Evolutionary conservation across 2,797 vertebrate species (phyloP).

Genomic region (Mallotus villosus): DNA sequence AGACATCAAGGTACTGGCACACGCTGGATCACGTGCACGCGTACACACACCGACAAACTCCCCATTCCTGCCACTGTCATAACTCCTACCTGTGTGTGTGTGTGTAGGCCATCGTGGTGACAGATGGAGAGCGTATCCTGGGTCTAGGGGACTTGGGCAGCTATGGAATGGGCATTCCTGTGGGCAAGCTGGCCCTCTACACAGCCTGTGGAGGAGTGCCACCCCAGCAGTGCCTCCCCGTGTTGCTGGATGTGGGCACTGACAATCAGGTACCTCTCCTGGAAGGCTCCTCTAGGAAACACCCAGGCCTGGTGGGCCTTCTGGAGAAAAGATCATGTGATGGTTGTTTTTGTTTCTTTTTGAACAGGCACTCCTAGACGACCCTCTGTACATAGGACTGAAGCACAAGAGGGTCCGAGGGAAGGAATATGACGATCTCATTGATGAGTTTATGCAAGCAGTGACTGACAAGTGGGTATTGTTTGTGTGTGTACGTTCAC

Average conservation of each 20-base stretch:
- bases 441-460: constrained; percentile 98
- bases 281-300: constrained; percentile 3
- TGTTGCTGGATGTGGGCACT: constrained; percentile 95
- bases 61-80: neutral
- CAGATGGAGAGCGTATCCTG: constrained; percentile 96
- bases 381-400: constrained; percentile 96
- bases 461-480: constrained; percentile 90
- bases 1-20: constrained; percentile 84
- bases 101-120: constrained; percentile 90
- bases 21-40: neutral
- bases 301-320: neutral
- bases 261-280: constrained; percentile 86
- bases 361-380: constrained; percentile 85
- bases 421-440: constrained; percentile 90
- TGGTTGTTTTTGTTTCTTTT: constrained; percentile 53
- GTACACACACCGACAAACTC: neutral
- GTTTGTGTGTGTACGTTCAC: neutral
- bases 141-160: constrained; percentile 96
- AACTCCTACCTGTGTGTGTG: constrained; percentile 23
- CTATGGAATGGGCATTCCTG: constrained; percentile 97
- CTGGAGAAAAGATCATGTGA: neutral
- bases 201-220: constrained; percentile 93
- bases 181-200: constrained; percentile 96
- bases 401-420: constrained; percentile 92
- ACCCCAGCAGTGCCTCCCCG: constrained; percentile 89